A percentile compares a stretch with the other conserved stretches of the same genome.
These are phyloP conservation scores for Caenorhabditis panamensis DNA, from an alignment of 2,888 invertebrate genomes.

Conservation along the genomic window DNA sequence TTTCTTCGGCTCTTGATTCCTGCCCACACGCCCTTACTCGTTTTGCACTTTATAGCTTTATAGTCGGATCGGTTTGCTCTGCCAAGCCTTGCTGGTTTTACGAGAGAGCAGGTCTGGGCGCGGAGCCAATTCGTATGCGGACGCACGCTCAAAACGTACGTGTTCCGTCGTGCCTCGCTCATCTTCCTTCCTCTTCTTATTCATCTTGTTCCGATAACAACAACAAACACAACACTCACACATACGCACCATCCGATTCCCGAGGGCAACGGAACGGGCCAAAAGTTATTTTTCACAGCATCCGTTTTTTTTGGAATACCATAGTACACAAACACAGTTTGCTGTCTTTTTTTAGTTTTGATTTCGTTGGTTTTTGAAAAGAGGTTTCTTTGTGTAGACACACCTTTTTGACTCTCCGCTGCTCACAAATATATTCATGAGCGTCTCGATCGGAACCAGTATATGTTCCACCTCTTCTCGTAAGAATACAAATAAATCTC, in stretches of 20 bases:
- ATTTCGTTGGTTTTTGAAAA: not conserved
- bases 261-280: constrained; percentile 38
- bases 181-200: constrained; percentile 30
- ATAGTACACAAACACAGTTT: constrained; percentile 35
- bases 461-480: constrained; percentile 17
- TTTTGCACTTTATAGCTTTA: constrained; percentile 52
- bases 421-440: constrained; percentile 52
- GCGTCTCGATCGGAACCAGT: constrained; percentile 3
- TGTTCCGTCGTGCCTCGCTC: constrained; percentile 32
- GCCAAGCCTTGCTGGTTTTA: constrained; percentile 24
- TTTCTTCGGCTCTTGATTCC: constrained; percentile 32
- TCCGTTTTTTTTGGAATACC: constrained; percentile 42
- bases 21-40: constrained; percentile 17
- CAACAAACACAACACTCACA: constrained; percentile 45
- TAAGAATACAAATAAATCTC: constrained; percentile 23
- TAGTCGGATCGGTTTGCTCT: constrained; percentile 19
- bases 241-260: constrained; percentile 34
- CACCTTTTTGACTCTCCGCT: not conserved
- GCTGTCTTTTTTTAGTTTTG: not conserved
- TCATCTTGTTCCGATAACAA: constrained; percentile 49
- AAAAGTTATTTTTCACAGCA: constrained; percentile 43
- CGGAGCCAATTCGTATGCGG: constrained; percentile 37
- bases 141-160: constrained; percentile 29
- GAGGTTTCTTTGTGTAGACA: not conserved
- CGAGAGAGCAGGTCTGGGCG: constrained; percentile 30